phyloP scores from a whole-genome alignment of 2,113 vertebrate genomes.

The Calonectris borealis region DNA sequence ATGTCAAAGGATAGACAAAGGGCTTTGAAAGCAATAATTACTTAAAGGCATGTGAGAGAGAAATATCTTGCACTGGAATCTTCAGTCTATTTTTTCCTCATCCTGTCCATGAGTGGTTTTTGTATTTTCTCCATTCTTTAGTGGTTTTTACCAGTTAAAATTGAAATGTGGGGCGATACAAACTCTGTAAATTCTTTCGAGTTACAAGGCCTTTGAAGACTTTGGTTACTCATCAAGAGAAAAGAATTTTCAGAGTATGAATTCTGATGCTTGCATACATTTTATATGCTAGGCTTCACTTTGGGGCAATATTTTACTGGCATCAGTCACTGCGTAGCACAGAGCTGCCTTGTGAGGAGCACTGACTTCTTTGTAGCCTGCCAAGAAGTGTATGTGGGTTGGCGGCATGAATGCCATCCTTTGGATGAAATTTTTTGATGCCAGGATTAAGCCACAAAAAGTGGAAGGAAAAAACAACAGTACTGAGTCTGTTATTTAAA shows the following conservation, averaged over 20 bases:
- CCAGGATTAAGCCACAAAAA: neutral
- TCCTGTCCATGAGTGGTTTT: neutral
- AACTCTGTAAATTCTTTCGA: neutral
- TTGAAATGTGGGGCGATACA: neutral
- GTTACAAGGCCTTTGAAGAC: neutral
- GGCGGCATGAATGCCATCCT: neutral
- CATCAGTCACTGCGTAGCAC: neutral
- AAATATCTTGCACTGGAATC: neutral
- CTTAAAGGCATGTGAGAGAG: neutral
- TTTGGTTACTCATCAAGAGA: neutral
- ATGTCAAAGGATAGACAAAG: constrained; percentile 18
- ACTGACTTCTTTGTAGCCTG: neutral
- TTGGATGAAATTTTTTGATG: neutral
- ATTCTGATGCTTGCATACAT: neutral
- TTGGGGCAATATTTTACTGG: neutral
- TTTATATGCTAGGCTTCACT: neutral
- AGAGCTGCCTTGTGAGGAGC: constrained; percentile 32
- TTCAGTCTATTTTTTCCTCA: neutral
- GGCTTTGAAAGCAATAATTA: constrained; percentile 19
- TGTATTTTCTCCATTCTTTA: neutral
- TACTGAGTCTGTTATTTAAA: neutral
- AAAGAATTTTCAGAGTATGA: neutral
- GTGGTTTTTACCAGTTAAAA: neutral
- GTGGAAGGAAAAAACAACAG: neutral
- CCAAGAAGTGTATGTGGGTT: constrained; percentile 13